Conservation (phyloP, 2,797 vertebrate species). For the Poecilia velifera region DNA sequence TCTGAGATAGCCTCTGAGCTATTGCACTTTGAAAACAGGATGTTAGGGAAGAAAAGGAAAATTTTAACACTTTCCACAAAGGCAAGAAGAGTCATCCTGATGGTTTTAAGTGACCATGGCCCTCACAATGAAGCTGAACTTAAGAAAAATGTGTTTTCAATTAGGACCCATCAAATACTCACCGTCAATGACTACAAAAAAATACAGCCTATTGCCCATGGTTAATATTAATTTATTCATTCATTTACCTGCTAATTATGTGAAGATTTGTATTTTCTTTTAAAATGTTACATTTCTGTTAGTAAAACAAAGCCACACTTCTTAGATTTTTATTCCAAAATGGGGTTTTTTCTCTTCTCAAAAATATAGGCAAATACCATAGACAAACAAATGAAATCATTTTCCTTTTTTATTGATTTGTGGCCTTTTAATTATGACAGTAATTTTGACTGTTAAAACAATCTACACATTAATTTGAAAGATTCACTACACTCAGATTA, state of each 20-base stretch:
- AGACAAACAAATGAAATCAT: not conserved
- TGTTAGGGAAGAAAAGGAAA: constrained; percentile 29
- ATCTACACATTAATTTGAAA: not conserved
- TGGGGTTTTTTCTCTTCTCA: not conserved
- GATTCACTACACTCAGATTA: not conserved
- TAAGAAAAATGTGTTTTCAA: constrained; percentile 77
- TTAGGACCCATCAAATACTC: constrained; percentile 71
- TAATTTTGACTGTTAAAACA: not conserved
- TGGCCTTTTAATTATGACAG: not conserved
- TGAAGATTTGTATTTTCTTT: constrained; percentile 67
- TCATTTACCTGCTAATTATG: constrained; percentile 68
- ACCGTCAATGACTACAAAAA: constrained; percentile 62
- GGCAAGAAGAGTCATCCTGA: constrained; percentile 72
- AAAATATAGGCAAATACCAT: not conserved
- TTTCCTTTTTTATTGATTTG: not conserved
- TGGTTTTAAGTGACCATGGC: constrained; percentile 76
- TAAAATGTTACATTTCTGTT: constrained; percentile 73
- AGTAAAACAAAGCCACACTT: constrained; percentile 48
- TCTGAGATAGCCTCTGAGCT: constrained; percentile 57
- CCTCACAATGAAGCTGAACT: constrained; percentile 70
- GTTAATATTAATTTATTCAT: constrained; percentile 63
- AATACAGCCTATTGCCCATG: constrained; percentile 66
- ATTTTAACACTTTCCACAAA: constrained; percentile 55
- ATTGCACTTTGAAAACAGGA: constrained; percentile 55
- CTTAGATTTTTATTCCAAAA: not conserved